Evolutionary conservation across 35 echinoderm and acorn worm species (phyloP), one percentile per base, ranked within the genome.

Genomic region (Heliocidaris tuberculata): DNA sequence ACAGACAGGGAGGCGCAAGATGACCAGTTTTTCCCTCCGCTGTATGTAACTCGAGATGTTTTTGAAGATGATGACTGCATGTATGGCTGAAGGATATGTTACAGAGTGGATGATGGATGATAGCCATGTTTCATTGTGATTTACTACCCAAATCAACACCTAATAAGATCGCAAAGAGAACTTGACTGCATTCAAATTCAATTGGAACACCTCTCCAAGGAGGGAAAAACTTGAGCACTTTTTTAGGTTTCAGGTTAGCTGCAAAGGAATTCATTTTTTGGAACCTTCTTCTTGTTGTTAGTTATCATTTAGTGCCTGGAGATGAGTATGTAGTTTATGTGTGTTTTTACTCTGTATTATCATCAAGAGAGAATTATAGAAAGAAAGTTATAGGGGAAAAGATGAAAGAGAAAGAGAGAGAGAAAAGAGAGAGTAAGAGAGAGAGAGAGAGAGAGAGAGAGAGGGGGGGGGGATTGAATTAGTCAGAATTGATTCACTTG

Each of bases 11-110:
- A 78, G 65, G 65, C 65, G 65, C 65, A 78, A 78, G 65, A 78
- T 78, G 65, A 78, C 65, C 65, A 19, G 65, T 78, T 78, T 78
- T 78, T 78, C 21, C 65, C 65, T 78, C 60, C 7, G 65, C 65
- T 78, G 21, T 78, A 78, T 78, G 65, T 78, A 78, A 78, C 27
- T 0, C 2, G 65, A 78, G 65, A 78, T n/a, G 61, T 71, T 71
- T 71, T 16, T 71, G 65, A 78, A 78, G 65, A 78, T 78, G 65
- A 78, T 78, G 65, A 78, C 65, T 78, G 65, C 65, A 78, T 78
- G 65, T 78, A 78, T 78, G 6, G 65, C 21, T 78, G 21, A 78
- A 78, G 65, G 65, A 78, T 27, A 78, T 78, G 65, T 27, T 78
- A 5, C 19, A 78, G 65, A 24, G 19, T n/a, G 27, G 65, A n/a